A percentile compares a stretch with the other conserved stretches of the same genome.
Conservation (phyloP, 1,140 invertebrate species). For the Lucilia cuprina region DNA sequence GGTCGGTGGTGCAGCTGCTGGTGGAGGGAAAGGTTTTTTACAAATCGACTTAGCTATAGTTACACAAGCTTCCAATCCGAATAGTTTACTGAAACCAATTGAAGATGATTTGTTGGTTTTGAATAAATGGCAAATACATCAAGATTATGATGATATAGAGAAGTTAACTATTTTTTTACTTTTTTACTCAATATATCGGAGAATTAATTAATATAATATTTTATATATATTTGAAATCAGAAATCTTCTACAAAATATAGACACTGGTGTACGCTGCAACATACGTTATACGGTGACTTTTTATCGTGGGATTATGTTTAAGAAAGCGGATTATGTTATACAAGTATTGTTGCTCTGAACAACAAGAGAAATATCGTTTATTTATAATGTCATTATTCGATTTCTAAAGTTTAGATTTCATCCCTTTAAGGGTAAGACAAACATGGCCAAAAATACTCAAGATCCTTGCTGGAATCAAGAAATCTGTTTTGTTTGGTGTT, state of each 20-base stretch:
- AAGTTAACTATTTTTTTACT: constrained; percentile 63
- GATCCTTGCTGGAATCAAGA: constrained; percentile 64
- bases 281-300: constrained; percentile 55
- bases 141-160: constrained; percentile 75
- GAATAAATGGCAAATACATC: constrained; percentile 68
- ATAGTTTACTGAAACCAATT: background rate
- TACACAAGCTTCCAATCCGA: constrained; percentile 52
- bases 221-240: no score
- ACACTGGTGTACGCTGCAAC: constrained; percentile 43
- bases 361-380: no score
- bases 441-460: constrained; percentile 52
- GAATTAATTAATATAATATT: no score
- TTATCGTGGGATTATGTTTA: constrained; percentile 49
- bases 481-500: constrained; percentile 63
- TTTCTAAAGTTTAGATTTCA: constrained; percentile 51
- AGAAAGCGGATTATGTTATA: constrained; percentile 55
- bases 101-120: constrained; percentile 40
- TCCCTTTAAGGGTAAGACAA: constrained; percentile 61
- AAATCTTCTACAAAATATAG: constrained; percentile 69
- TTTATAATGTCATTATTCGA: constrained; percentile 42
- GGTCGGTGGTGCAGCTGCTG: constrained; percentile 45
- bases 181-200: no score
- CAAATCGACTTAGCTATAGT: constrained; percentile 79
- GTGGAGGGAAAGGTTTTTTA: constrained; percentile 70
- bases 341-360: constrained; percentile 63